Conservation (phyloP, 2,113 vertebrate species). For the Fukomys damarensis region DNA sequence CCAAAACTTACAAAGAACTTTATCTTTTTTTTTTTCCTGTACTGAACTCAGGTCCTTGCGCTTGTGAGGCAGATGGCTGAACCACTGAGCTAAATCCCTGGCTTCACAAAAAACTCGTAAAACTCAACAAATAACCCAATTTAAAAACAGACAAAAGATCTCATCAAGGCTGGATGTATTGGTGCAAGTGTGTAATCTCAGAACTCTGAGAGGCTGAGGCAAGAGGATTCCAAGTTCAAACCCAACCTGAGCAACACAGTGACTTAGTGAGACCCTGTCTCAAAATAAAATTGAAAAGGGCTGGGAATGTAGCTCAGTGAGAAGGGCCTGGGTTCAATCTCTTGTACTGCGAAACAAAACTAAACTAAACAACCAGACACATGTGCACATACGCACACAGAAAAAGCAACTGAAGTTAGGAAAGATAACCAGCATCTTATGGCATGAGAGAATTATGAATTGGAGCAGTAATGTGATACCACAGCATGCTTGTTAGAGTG, state of each 20-base stretch:
- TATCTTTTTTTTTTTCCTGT: too few species aligned
- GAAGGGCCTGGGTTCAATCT: neutral
- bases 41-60: too few species aligned
- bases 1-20: neutral
- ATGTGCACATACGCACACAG: neutral
- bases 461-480: neutral
- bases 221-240: neutral
- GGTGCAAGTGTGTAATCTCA: neutral
- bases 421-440: neutral
- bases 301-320: neutral
- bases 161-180: neutral
- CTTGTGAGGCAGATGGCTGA: too few species aligned
- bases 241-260: neutral
- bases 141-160: neutral
- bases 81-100: too few species aligned
- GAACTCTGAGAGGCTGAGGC: neutral
- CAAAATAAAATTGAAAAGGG: neutral
- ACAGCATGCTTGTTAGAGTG: neutral
- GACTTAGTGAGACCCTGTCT: neutral
- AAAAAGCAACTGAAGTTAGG: neutral
- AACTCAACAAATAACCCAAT: conserved; percentile 7
- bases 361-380: neutral
- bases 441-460: neutral
- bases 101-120: neutral
- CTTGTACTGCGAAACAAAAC: neutral